These are phyloP conservation scores for Scarus forsteni DNA, from an alignment of 2,797 vertebrate species.

Conservation along the genomic window DNA sequence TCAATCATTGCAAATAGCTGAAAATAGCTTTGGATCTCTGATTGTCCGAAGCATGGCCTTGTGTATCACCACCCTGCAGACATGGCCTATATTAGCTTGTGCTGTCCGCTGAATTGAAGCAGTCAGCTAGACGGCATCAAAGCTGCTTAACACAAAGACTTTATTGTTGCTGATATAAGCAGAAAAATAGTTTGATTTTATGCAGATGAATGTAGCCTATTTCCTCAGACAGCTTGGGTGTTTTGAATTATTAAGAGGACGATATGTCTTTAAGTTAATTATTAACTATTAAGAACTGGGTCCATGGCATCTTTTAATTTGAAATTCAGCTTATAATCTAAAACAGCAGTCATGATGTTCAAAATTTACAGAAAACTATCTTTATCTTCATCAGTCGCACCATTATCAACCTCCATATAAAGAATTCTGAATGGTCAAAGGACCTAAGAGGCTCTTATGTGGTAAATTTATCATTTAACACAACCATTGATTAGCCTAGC, in stretches of 20 bases:
- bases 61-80: constrained; percentile 31
- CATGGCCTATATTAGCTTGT: constrained; percentile 6
- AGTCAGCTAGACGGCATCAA: constrained; percentile 27
- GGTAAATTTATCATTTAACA: background rate
- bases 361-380: background rate
- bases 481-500: background rate
- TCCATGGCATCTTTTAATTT: constrained; percentile 12
- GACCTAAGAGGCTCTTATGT: background rate
- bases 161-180: constrained; percentile 27
- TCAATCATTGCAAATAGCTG: background rate
- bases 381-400: background rate
- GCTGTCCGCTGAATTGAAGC: background rate
- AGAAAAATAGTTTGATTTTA: constrained; percentile 32
- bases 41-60: background rate
- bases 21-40: constrained; percentile 7
- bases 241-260: constrained; percentile 70
- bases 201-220: constrained; percentile 53
- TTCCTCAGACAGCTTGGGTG: constrained; percentile 61
- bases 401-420: constrained; percentile 1
- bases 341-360: background rate
- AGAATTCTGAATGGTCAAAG: background rate
- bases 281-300: constrained; percentile 50
- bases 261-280: constrained; percentile 69
- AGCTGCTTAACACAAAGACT: constrained; percentile 40
- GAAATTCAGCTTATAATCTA: background rate